Conservation (phyloP, 2,888 invertebrate genomes). For the Saturnia japonica region DNA sequence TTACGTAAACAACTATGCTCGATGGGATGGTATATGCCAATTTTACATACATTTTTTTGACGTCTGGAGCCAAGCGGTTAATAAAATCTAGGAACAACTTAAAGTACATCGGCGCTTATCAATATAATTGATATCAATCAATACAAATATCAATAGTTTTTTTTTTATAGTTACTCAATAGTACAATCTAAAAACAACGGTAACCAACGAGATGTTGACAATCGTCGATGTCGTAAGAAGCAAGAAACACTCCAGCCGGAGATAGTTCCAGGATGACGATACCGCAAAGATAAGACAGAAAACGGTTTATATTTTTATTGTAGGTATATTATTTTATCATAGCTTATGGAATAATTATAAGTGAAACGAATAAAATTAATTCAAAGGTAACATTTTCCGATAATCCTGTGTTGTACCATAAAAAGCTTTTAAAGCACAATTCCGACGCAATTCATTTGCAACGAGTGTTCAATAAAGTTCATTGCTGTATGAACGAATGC, state of each 20-base stretch:
- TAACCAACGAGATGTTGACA: too few relatives aligned
- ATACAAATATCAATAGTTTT: slow-evolving; percentile 33
- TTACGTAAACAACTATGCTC: too few relatives aligned
- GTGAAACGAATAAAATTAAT: slow-evolving; percentile 57
- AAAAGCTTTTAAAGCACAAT: slow-evolving; percentile 56
- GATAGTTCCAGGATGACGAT: too few relatives aligned
- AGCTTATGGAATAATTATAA: slow-evolving; percentile 51
- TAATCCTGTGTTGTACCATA: slow-evolving; percentile 57
- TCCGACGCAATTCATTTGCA: slow-evolving; percentile 58
- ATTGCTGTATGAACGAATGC: slow-evolving; percentile 57
- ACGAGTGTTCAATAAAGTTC: slow-evolving; percentile 52
- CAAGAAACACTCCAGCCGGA: too few relatives aligned
- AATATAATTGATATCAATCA: slow-evolving; percentile 29
- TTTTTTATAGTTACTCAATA: too few relatives aligned
- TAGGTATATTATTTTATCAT: slow-evolving; percentile 24
- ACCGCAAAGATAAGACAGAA: too few relatives aligned
- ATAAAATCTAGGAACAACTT: neutral
- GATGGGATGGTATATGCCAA: too few relatives aligned
- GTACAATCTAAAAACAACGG: too few relatives aligned
- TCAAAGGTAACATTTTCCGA: slow-evolving; percentile 48
- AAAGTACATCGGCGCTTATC: neutral
- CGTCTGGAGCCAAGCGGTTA: too few relatives aligned
- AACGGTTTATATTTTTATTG: too few relatives aligned
- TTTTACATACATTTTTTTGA: too few relatives aligned
- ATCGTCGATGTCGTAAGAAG: too few relatives aligned